These are phyloP conservation scores for Neoniphon sammara DNA, from an alignment of 2,797 vertebrate genomes.

Conservation along the genomic window DNA sequence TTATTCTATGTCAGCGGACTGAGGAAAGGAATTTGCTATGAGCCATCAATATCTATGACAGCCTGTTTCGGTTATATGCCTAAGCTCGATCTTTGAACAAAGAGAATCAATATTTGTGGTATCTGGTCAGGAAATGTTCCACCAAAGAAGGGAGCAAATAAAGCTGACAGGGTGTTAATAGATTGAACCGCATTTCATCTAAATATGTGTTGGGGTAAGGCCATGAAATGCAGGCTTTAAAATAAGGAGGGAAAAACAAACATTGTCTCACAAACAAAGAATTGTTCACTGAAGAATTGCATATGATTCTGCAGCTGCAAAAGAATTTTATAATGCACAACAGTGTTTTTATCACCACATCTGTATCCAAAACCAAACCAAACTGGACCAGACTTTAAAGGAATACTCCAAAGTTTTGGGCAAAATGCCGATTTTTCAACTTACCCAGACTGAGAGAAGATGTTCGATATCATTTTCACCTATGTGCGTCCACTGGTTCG, in stretches of 20 bases:
- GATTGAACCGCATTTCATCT: neutral
- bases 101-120: slow-evolving; percentile 28
- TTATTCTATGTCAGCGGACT: slow-evolving; percentile 24
- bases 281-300: no score
- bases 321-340: neutral
- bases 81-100: slow-evolving; percentile 16
- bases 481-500: no score
- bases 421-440: no score
- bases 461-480: no score
- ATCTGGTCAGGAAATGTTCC: slow-evolving; percentile 12
- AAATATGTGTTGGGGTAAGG: no score
- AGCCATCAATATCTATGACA: slow-evolving; percentile 12
- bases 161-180: neutral
- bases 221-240: no score
- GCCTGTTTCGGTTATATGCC: slow-evolving; percentile 20
- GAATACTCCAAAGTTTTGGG: no score
- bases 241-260: no score
- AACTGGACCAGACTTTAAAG: no score
- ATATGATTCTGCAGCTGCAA: no score
- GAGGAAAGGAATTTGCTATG: slow-evolving; percentile 3
- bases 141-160: neutral
- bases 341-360: neutral
- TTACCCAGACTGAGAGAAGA: no score
- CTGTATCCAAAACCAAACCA: neutral
- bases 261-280: no score